These are phyloP conservation scores for Cataglyphis rosenhaueri DNA, from an alignment of 2,888 invertebrate species.

Conservation along the genomic window DNA sequence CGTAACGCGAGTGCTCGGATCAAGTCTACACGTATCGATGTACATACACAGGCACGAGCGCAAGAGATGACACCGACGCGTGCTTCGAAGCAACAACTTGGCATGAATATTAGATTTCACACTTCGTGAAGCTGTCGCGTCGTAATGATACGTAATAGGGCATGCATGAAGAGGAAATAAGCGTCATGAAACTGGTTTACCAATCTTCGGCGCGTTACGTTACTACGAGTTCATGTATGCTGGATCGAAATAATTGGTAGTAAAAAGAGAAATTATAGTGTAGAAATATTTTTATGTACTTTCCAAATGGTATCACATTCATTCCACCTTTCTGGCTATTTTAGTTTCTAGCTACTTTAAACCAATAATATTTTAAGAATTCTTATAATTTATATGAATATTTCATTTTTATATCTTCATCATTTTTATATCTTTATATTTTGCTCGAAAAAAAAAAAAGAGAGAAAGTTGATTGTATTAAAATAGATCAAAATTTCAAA, in stretches of 20 bases:
- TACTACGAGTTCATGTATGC: conserved; percentile 5
- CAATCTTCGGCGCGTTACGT: not conserved
- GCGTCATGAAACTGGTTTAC: conserved; percentile 13
- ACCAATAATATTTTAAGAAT: not conserved
- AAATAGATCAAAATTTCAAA: not conserved
- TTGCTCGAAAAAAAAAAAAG: not conserved
- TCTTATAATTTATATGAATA: not conserved
- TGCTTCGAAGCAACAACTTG: conserved; percentile 40
- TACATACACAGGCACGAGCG: not conserved
- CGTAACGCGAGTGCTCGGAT: not conserved
- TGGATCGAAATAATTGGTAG: conserved; percentile 1
- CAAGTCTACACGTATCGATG: conserved; percentile 1
- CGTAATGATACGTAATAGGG: conserved; percentile 48
- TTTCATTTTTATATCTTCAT: not conserved
- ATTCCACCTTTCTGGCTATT: too few species aligned
- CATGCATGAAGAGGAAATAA: conserved; percentile 32
- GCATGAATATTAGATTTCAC: conserved; percentile 55
- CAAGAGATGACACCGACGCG: not conserved
- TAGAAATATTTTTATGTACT: not conserved
- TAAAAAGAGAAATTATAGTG: not conserved
- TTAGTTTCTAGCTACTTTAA: not conserved
- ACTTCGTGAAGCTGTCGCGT: conserved; percentile 49
- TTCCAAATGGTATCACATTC: not conserved
- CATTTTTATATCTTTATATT: not conserved
- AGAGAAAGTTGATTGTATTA: not conserved